Evolutionary conservation across 2,888 invertebrate species (phyloP).

Genomic region (Bombylius major): DNA sequence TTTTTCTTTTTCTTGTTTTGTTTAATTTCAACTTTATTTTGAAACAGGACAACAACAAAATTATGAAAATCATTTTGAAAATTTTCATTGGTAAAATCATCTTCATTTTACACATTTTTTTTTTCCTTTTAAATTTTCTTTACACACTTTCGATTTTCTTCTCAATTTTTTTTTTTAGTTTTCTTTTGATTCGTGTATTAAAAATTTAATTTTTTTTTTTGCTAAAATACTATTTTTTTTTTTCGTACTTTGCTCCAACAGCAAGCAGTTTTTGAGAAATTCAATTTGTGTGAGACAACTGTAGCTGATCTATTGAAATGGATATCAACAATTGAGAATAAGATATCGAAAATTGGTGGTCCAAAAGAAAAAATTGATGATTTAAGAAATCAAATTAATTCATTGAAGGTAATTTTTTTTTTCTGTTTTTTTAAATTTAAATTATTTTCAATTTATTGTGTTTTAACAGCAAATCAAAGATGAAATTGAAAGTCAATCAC

Average conservation of each 20-base stretch:
- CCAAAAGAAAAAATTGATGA: conserved; percentile 79
- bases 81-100: not conserved
- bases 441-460: not conserved
- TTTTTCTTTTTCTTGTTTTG: not conserved
- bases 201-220: not conserved
- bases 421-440: not conserved
- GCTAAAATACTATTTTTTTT: not conserved
- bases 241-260: conserved; percentile 34
- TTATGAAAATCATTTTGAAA: not conserved
- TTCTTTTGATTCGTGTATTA: conserved; percentile 5
- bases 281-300: conserved; percentile 79
- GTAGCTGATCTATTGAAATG: conserved; percentile 73
- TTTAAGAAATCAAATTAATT: conserved; percentile 77
- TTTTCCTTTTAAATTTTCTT: not conserved
- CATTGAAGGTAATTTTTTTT: conserved; percentile 53
- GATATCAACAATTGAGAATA: conserved; percentile 73
- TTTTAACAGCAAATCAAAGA: conserved; percentile 66
- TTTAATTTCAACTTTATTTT: not conserved
- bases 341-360: conserved; percentile 72
- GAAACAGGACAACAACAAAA: not conserved
- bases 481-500: conserved; percentile 74
- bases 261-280: conserved; percentile 94
- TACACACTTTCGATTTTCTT: not conserved
- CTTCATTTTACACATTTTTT: too few species aligned
- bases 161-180: conserved; percentile 18